Evolutionary conservation across 92 coral and sea anemone genomes (phyloP).

Genomic region (Epizoanthus ramosus): DNA sequence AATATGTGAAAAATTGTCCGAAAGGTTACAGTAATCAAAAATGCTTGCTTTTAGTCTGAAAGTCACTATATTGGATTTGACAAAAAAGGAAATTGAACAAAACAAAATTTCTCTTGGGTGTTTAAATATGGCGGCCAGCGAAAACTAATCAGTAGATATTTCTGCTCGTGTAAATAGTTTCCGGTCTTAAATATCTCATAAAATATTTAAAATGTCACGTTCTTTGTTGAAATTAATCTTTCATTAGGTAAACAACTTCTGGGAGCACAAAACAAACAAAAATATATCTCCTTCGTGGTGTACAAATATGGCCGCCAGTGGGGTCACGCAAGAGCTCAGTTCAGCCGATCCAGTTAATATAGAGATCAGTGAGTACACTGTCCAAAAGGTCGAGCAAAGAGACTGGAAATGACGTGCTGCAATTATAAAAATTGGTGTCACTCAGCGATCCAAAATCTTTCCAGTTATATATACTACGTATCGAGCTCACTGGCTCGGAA

Average conservation of each 20-base stretch:
- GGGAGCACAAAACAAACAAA: slow-evolving; percentile 23
- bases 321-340: slow-evolving; percentile 17
- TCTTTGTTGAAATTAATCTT: slow-evolving; percentile 23
- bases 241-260: slow-evolving; percentile 24
- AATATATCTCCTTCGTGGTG: slow-evolving; percentile 12
- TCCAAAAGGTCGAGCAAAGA: too few species aligned
- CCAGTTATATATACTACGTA: too few species aligned
- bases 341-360: slow-evolving; percentile 24
- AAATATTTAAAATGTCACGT: slow-evolving; percentile 24
- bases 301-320: too few species aligned
- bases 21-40: neutral
- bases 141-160: slow-evolving; percentile 24
- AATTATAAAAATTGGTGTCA: too few species aligned
- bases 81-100: neutral
- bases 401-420: too few species aligned
- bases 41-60: neutral
- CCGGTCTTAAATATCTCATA: slow-evolving; percentile 16
- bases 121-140: slow-evolving; percentile 29
- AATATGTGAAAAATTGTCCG: slow-evolving; percentile 3
- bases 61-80: neutral
- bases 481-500: too few species aligned
- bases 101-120: slow-evolving; percentile 25
- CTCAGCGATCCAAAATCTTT: too few species aligned
- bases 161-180: slow-evolving; percentile 21
- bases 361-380: too few species aligned